phyloP scores from a whole-genome alignment of 2,888 invertebrate genomes.

The Cephonodes hylas region DNA sequence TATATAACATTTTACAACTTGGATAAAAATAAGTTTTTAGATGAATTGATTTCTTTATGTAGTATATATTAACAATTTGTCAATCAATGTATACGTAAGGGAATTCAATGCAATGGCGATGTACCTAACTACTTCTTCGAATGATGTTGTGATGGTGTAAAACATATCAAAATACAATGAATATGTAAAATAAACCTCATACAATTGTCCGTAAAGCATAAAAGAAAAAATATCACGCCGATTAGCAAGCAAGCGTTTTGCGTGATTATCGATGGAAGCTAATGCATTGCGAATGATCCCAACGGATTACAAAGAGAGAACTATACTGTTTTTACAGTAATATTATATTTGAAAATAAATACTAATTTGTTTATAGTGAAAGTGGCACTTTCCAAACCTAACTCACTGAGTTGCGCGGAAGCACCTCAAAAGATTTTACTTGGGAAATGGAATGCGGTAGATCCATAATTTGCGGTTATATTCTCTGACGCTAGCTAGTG shows the following conservation, averaged over 20 bases:
- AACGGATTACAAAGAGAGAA: not conserved
- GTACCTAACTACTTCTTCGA: slow-evolving; percentile 17
- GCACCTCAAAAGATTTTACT: slow-evolving; percentile 45
- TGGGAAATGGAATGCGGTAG: slow-evolving; percentile 54
- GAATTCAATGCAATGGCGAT: not conserved
- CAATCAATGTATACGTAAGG: not conserved
- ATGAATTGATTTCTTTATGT: not conserved
- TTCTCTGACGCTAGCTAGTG: slow-evolving; percentile 28
- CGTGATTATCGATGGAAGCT: slow-evolving; percentile 51
- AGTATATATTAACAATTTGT: not conserved
- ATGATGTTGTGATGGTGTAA: slow-evolving; percentile 29
- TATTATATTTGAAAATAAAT: slow-evolving; percentile 25
- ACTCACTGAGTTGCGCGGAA: slow-evolving; percentile 53
- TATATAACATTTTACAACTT: not conserved
- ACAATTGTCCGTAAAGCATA: slow-evolving; percentile 28
- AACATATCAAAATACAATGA: slow-evolving; percentile 32
- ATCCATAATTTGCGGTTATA: slow-evolving; percentile 60
- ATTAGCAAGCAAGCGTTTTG: slow-evolving; percentile 70
- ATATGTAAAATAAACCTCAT: slow-evolving; percentile 40
- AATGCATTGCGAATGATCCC: slow-evolving; percentile 67
- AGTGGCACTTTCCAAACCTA: slow-evolving; percentile 59
- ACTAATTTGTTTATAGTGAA: slow-evolving; percentile 48
- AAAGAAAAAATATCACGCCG: slow-evolving; percentile 37
- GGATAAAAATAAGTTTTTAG: not conserved
- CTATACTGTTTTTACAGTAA: too few relatives aligned